Conservation (phyloP, 2,113 vertebrate species). For the Sander lucioperca region DNA sequence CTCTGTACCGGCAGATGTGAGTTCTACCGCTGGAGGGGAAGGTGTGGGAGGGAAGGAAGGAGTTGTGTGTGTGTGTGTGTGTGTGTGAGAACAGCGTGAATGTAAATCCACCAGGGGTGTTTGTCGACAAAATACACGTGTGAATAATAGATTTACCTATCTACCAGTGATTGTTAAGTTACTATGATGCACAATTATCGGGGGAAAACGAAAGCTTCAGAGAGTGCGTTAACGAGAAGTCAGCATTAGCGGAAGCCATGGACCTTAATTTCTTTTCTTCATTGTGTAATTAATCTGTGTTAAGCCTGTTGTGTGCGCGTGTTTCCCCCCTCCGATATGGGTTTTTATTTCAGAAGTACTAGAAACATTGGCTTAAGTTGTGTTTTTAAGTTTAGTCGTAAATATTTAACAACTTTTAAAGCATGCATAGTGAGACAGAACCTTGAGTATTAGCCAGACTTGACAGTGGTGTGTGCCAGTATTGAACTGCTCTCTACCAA, state of each 20-base stretch:
- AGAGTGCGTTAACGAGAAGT: slow-evolving; percentile 69
- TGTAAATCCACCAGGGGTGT: slow-evolving; percentile 80
- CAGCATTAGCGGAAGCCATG: slow-evolving; percentile 86
- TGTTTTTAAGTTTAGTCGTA: slow-evolving; percentile 75
- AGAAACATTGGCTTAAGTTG: slow-evolving; percentile 58
- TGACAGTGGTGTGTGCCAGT: slow-evolving; percentile 84
- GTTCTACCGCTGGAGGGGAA: slow-evolving; percentile 21
- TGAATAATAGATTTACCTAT: slow-evolving; percentile 72
- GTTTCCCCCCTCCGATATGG: slow-evolving; percentile 23
- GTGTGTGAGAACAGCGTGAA: slow-evolving; percentile 70
- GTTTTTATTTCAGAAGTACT: slow-evolving; percentile 76
- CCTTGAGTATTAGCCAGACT: slow-evolving; percentile 85
- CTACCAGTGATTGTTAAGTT: slow-evolving; percentile 80
- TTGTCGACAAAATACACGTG: slow-evolving; percentile 59
- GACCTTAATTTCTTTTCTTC: slow-evolving; percentile 82
- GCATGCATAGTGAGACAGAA: slow-evolving; percentile 71
- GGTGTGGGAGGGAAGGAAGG: neutral
- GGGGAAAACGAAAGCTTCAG: slow-evolving; percentile 54
- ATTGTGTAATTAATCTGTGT: slow-evolving; percentile 49
- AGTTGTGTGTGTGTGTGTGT: slow-evolving; percentile 5
- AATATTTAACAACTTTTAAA: slow-evolving; percentile 77
- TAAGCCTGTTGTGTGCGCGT: slow-evolving; percentile 37
- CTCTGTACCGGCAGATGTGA: slow-evolving; percentile 32
- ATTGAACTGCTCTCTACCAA: slow-evolving; percentile 87
- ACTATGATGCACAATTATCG: slow-evolving; percentile 74